Conservation (phyloP, 2,797 vertebrate genomes). For the Alca torda region DNA sequence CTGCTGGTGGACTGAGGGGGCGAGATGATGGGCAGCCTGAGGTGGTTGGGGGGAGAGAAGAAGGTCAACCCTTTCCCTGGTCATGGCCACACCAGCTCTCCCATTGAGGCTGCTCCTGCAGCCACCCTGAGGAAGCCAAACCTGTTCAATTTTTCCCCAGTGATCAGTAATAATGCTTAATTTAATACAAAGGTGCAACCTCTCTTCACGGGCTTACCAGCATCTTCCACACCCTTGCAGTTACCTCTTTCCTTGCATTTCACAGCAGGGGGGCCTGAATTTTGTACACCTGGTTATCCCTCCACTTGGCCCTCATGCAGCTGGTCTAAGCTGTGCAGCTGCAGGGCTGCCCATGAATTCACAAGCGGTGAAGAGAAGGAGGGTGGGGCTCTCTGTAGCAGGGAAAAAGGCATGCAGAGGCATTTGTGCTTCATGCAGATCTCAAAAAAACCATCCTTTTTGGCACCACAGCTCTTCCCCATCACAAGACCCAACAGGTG, state of each 20-base stretch:
- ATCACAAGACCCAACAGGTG: neutral
- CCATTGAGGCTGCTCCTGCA: neutral
- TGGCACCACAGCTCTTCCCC: neutral
- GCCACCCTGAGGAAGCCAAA: neutral
- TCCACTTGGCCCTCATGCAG: neutral
- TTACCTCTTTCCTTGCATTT: neutral
- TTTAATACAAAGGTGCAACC: neutral
- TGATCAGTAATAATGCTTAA: neutral
- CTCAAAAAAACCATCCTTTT: neutral
- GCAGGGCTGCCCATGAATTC: neutral
- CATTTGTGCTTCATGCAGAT: neutral
- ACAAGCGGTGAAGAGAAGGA: neutral
- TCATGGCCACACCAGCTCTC: neutral
- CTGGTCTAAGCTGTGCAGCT: neutral
- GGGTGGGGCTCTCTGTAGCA: neutral
- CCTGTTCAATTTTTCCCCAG: neutral
- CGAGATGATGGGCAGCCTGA: neutral
- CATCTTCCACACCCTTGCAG: neutral
- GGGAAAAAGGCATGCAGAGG: neutral
- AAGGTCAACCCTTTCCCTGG: neutral
- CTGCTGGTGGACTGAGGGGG: neutral
- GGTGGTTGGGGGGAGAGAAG: neutral
- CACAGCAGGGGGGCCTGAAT: neutral
- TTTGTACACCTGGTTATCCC: neutral
- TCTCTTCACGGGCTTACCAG: neutral